Conservation (phyloP, 2,113 vertebrate species). For the Vombatus ursinus region DNA sequence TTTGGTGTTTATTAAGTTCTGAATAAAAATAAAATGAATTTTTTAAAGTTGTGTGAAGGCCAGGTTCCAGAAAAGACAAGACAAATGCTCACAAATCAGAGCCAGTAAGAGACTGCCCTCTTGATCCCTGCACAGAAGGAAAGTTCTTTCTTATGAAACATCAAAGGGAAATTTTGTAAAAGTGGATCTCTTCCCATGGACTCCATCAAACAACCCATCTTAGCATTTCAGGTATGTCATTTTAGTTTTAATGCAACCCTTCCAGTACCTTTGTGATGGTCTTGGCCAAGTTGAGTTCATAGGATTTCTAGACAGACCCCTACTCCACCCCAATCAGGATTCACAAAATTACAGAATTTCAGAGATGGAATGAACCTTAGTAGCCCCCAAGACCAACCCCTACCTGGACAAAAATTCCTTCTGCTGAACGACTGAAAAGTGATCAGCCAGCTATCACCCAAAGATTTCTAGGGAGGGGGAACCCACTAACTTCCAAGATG, state of each 20-base stretch:
- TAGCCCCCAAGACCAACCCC: background rate
- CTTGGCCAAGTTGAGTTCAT: background rate
- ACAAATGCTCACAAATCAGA: background rate
- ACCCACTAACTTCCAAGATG: background rate
- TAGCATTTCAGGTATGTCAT: background rate
- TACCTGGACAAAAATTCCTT: background rate
- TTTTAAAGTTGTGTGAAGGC: background rate
- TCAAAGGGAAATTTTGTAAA: background rate
- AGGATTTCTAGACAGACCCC: too few species aligned
- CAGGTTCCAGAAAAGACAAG: background rate
- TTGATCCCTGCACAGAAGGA: background rate
- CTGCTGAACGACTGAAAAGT: background rate
- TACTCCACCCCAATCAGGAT: background rate
- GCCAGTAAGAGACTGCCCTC: background rate
- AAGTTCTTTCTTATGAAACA: background rate
- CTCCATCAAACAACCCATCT: background rate
- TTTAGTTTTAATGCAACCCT: too few species aligned
- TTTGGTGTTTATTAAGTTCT: background rate
- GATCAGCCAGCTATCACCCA: background rate
- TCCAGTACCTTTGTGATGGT: background rate
- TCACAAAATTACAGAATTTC: background rate
- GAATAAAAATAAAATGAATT: background rate
- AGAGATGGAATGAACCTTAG: background rate
- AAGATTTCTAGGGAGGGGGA: background rate
- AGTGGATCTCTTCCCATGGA: background rate